A percentile compares a stretch with the other conserved stretches of the same genome.
Evolutionary conservation across 2,888 invertebrate genomes (phyloP).

Genomic region (Epinotia nisella): DNA sequence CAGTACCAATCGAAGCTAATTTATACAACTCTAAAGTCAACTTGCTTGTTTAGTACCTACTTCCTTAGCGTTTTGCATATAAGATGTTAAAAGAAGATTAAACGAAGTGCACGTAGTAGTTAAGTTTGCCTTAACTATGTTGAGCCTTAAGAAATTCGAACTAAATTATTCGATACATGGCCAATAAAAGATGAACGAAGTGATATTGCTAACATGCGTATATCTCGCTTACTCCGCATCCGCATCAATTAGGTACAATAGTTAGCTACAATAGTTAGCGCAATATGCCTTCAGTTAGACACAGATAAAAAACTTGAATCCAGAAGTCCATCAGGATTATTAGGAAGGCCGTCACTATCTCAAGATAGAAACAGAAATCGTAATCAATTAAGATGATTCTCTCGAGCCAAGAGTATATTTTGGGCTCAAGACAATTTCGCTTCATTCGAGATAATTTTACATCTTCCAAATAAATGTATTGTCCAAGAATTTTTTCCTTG

Average conservation of each 20-base stretch:
- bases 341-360: too few species aligned
- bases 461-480: too few species aligned
- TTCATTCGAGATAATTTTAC: too few species aligned
- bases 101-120: conserved; percentile 50
- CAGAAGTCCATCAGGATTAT: too few species aligned
- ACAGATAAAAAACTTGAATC: too few species aligned
- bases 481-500: not conserved
- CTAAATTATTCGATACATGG: too few species aligned
- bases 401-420: too few species aligned
- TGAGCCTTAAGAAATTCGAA: not conserved
- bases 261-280: not conserved
- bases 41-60: conserved; percentile 59
- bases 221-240: not conserved
- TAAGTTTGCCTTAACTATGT: not conserved
- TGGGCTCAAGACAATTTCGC: too few species aligned
- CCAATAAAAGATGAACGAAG: not conserved
- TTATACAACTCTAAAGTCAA: conserved; percentile 52
- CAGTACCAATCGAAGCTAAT: conserved; percentile 40
- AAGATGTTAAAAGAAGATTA: conserved; percentile 61
- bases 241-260: not conserved
- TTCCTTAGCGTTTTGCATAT: conserved; percentile 61
- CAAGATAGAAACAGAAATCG: too few species aligned
- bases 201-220: not conserved
- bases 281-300: not conserved
- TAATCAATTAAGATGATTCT: too few species aligned